Conservation (phyloP, 2,113 vertebrate genomes). For the Galbula dea region DNA sequence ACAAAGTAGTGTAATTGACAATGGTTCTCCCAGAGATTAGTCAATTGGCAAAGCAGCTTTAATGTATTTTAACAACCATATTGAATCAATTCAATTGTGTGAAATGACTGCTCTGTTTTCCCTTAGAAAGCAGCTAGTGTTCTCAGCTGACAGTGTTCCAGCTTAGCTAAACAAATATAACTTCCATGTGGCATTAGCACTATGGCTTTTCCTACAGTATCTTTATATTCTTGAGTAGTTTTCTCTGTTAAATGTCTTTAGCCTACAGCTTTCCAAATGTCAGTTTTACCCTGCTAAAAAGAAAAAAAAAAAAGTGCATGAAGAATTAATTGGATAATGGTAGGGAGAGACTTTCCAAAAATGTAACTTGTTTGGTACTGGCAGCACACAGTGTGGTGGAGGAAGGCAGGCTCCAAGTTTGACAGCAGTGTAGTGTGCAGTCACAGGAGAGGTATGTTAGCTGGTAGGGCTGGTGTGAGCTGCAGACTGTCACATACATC, state of each 20-base stretch:
- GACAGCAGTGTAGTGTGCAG: not conserved
- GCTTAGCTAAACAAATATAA: conserved; percentile 53
- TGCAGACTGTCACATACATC: not conserved
- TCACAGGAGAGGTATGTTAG: not conserved
- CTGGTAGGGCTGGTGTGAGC: not conserved
- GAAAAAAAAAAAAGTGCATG: not conserved
- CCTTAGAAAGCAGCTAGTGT: conserved; percentile 62
- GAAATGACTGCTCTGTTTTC: conserved; percentile 60
- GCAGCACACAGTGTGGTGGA: not conserved
- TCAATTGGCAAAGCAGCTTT: conserved; percentile 52
- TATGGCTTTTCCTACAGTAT: conserved; percentile 19
- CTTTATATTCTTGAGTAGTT: conserved; percentile 12
- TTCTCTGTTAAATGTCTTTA: conserved; percentile 14
- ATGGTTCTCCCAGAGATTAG: conserved; percentile 53
- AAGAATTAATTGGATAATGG: conserved; percentile 22
- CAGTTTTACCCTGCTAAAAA: not conserved
- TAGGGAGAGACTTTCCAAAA: not conserved
- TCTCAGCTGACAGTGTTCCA: conserved; percentile 54
- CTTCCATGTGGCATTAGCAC: conserved; percentile 25
- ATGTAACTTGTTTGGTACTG: not conserved
- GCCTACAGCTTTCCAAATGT: conserved; percentile 19
- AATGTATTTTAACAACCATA: conserved; percentile 56
- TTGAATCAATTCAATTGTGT: conserved; percentile 59
- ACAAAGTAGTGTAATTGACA: conserved; percentile 43
- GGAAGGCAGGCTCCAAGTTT: not conserved